Evolutionary conservation across 2,113 vertebrate genomes (phyloP).

Genomic region (Pavo muticus): DNA sequence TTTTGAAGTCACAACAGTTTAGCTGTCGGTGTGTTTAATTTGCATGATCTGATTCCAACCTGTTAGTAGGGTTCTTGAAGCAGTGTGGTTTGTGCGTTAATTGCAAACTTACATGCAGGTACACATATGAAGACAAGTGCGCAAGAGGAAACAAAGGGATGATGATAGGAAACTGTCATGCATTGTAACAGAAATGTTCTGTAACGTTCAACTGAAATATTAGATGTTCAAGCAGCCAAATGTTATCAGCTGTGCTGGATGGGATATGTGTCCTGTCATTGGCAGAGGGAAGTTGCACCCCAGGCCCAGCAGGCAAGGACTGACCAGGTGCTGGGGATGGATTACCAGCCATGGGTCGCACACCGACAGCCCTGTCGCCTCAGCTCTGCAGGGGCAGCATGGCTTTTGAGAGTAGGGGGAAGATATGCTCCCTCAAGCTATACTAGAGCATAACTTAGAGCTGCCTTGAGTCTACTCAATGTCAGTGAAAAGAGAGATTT

Average conservation of each 20-base stretch:
- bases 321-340: neutral
- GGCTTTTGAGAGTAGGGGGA: neutral
- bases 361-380: rapidly evolving
- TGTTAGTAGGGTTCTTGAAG: neutral
- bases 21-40: neutral
- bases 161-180: neutral
- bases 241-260: neutral
- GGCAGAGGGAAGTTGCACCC: neutral
- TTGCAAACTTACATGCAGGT: neutral
- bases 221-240: rapidly evolving
- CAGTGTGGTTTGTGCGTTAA: neutral
- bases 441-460: neutral
- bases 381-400: neutral
- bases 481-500: neutral
- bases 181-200: neutral
- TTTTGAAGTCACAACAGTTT: slow-evolving; percentile 34
- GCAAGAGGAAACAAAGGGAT: neutral
- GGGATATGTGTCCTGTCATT: neutral
- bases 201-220: neutral
- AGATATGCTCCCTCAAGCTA: neutral
- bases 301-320: neutral
- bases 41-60: neutral
- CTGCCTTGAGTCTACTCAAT: neutral
- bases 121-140: rapidly evolving
- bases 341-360: rapidly evolving